A percentile compares a stretch with the other conserved stretches of the same genome.
Evolutionary conservation across 2,888 invertebrate species (phyloP).

Genomic region (Scotopteryx bipunctaria): DNA sequence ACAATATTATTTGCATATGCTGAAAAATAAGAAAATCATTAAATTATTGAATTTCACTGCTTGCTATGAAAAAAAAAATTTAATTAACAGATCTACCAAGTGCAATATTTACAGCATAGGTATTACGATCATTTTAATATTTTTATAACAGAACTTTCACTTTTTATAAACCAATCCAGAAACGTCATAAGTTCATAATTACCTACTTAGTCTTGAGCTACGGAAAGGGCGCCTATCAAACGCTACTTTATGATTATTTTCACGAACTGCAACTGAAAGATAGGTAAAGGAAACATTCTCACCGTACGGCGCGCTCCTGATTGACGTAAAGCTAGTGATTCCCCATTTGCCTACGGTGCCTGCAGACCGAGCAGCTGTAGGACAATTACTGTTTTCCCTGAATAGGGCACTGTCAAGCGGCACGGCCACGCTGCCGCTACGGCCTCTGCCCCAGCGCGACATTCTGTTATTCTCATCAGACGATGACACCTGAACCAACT

Average conservation of each 20-base stretch:
- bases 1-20: conserved; percentile 69
- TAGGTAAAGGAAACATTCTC: conserved; percentile 53
- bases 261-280: background rate
- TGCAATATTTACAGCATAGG: no score
- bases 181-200: background rate
- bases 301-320: conserved; percentile 91
- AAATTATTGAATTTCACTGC: background rate
- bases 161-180: conserved; percentile 13
- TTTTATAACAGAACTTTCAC: conserved; percentile 31
- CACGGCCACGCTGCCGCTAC: conserved; percentile 84
- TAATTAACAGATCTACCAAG: no score
- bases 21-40: conserved; percentile 51
- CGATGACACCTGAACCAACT: conserved; percentile 72
- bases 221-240: background rate
- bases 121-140: no score
- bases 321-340: conserved; percentile 95
- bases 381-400: conserved; percentile 92
- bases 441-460: conserved; percentile 86
- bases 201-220: background rate
- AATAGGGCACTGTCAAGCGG: conserved; percentile 86
- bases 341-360: conserved; percentile 98
- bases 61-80: no score
- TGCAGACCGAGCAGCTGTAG: conserved; percentile 93
- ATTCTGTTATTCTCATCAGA: conserved; percentile 82
- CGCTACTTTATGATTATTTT: background rate